Evolutionary conservation across 2,797 vertebrate species (phyloP).

Genomic region (Pterois miles): DNA sequence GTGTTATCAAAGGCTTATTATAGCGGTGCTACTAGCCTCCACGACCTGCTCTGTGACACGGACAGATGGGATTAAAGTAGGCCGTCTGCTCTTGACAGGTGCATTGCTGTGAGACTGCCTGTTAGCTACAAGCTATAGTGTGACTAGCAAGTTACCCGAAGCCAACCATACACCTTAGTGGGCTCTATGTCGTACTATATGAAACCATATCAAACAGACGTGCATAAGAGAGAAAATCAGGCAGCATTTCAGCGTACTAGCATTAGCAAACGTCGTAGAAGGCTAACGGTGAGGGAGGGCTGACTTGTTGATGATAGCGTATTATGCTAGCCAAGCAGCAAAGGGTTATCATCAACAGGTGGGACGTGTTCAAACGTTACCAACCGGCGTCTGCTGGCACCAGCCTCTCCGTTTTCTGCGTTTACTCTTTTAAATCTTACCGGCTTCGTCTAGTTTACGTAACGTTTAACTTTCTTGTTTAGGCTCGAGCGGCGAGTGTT

Average conservation of each 20-base stretch:
- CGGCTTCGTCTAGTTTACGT: background rate
- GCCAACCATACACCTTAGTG: background rate
- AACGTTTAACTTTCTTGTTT: background rate
- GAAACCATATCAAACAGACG: background rate
- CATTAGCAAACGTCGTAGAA: background rate
- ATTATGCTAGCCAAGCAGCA: constrained; percentile 35
- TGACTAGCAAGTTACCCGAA: background rate
- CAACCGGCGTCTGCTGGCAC: background rate
- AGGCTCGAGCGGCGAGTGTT: constrained; percentile 4
- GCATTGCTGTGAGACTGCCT: constrained; percentile 12
- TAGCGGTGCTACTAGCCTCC: background rate
- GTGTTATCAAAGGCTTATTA: background rate
- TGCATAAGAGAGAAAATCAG: background rate
- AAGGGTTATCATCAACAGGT: constrained; percentile 53
- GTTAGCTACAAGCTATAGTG: background rate
- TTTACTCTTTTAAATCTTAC: background rate
- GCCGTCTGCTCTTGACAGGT: constrained; percentile 62
- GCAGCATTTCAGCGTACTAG: background rate
- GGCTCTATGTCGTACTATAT: background rate
- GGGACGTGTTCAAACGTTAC: background rate
- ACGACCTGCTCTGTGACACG: background rate
- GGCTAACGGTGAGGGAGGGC: background rate
- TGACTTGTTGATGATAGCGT: background rate
- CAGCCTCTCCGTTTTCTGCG: background rate
- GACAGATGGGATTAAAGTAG: constrained; percentile 46